phyloP scores from a whole-genome alignment of 2,113 vertebrate species.

The Dasypus novemcinctus region DNA sequence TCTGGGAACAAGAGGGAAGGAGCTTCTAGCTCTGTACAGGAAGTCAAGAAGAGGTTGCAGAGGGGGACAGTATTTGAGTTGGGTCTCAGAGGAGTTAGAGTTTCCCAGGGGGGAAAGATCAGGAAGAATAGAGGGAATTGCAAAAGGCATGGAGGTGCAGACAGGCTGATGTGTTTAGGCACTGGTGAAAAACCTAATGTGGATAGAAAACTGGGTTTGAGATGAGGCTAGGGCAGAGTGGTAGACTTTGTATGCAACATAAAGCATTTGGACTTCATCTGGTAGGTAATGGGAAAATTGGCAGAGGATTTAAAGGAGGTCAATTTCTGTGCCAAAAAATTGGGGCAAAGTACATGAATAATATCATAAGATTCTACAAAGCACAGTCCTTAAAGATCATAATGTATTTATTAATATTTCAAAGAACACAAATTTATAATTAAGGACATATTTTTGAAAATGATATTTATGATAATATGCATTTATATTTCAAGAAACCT shows the following conservation, averaged over 20 bases:
- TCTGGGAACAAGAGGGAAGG: neutral
- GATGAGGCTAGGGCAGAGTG: neutral
- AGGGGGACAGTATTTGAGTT: neutral
- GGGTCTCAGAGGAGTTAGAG: neutral
- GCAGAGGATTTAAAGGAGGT: neutral
- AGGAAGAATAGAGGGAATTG: neutral
- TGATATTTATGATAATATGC: neutral
- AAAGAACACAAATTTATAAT: constrained; percentile 15
- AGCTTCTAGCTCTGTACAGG: neutral
- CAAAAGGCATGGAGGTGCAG: neutral
- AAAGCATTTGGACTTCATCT: neutral
- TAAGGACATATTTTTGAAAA: neutral
- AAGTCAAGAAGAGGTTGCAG: neutral
- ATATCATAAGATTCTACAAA: neutral
- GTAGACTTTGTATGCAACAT: neutral
- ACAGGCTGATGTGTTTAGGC: neutral
- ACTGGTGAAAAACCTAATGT: neutral
- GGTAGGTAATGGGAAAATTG: neutral
- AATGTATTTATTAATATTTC: neutral
- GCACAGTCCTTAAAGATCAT: neutral
- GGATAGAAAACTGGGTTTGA: neutral
- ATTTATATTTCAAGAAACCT: neutral
- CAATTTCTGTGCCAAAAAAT: neutral
- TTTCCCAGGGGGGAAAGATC: neutral
- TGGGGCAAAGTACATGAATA: neutral